A percentile compares a stretch with the other conserved stretches of the same genome.
Conservation (phyloP, 2,888 invertebrate genomes). For the Apodemia mormo region DNA sequence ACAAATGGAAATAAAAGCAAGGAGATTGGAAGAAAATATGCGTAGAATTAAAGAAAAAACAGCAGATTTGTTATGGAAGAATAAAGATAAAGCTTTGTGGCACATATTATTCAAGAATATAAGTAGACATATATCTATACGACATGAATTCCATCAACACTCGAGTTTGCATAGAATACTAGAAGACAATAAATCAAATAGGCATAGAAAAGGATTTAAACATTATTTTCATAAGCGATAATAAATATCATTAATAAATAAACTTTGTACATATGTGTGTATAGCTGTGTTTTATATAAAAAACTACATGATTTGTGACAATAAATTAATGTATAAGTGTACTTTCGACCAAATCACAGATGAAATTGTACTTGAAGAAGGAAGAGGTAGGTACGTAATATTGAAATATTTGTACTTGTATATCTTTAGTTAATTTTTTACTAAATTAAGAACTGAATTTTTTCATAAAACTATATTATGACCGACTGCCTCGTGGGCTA, state of each 20-base stretch:
- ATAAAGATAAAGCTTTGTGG: conserved; percentile 79
- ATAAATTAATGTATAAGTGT: conserved; percentile 9
- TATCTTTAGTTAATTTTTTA: background rate
- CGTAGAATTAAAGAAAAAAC: conserved; percentile 81
- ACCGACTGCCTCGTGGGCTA: no score
- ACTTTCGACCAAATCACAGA: background rate
- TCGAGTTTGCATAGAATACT: conserved; percentile 72
- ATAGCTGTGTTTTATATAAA: background rate
- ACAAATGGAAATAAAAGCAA: conserved; percentile 82
- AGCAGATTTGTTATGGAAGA: conserved; percentile 80
- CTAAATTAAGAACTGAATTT: no score
- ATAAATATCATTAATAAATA: background rate
- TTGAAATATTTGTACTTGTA: background rate
- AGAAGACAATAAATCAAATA: conserved; percentile 63
- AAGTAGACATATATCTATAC: conserved; percentile 75
- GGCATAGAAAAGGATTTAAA: conserved; percentile 52
- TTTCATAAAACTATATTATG: no score
- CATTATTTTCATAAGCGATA: background rate
- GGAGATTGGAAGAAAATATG: conserved; percentile 81
- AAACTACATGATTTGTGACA: conserved; percentile 20
- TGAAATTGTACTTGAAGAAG: background rate
- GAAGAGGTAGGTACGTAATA: background rate
- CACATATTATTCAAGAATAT: conserved; percentile 80
- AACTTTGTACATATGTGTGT: background rate
- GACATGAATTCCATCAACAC: conserved; percentile 77